phyloP scores from a whole-genome alignment of 2,888 invertebrate genomes.

The Archips xylosteana region DNA sequence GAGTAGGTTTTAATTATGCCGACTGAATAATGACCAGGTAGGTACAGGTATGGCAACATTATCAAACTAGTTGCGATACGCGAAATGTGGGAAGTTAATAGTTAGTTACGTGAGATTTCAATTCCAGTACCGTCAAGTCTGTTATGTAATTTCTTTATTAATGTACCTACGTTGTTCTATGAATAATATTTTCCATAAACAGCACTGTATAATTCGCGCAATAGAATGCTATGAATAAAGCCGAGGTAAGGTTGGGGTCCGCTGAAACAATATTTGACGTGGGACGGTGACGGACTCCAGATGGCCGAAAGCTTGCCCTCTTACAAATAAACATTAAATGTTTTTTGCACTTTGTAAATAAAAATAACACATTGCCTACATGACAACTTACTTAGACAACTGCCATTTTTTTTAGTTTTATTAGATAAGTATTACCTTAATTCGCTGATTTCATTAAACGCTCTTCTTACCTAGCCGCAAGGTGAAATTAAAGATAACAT shows the following conservation, averaged over 20 bases:
- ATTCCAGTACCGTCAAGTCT: slow-evolving; percentile 24
- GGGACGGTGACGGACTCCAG: slow-evolving; percentile 1
- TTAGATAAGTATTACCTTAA: too few species aligned
- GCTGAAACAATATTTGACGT: slow-evolving; percentile 31
- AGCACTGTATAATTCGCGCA: slow-evolving; percentile 10
- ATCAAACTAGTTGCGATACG: slow-evolving; percentile 32
- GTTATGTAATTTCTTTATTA: slow-evolving; percentile 34
- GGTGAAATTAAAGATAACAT: too few species aligned
- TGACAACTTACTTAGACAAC: too few species aligned
- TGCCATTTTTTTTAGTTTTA: too few species aligned
- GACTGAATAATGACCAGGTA: slow-evolving; percentile 31
- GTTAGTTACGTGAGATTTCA: slow-evolving; percentile 34
- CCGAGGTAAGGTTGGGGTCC: slow-evolving; percentile 5
- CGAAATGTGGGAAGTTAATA: slow-evolving; percentile 30
- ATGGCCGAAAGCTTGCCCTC: slow-evolving; percentile 10
- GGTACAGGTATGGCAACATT: slow-evolving; percentile 33
- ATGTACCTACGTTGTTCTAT: slow-evolving; percentile 23
- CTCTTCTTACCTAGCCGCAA: too few species aligned
- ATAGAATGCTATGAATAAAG: slow-evolving; percentile 12
- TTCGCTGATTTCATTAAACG: too few species aligned
- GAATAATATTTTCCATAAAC: slow-evolving; percentile 35
- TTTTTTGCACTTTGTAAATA: not conserved
- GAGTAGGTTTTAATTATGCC: slow-evolving; percentile 32
- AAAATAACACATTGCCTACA: not conserved
- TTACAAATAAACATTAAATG: not conserved